These are phyloP conservation scores for Caenorhabditis sulstoni DNA, from an alignment of 2,888 invertebrate genomes.

Conservation along the genomic window DNA sequence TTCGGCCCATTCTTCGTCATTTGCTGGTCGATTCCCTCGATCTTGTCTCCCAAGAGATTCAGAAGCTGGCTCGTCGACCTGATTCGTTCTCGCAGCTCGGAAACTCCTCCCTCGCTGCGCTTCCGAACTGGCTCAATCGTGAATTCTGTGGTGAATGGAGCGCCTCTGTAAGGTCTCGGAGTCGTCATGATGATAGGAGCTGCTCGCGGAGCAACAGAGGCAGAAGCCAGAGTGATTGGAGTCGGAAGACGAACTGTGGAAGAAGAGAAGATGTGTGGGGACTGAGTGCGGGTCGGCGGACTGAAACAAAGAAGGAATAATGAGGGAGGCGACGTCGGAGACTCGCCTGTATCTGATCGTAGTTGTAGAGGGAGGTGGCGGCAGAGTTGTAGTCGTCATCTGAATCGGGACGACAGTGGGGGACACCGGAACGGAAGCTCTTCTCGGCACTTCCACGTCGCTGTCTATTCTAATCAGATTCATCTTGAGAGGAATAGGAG, in stretches of 20 bases:
- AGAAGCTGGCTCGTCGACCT: slow-evolving; percentile 38
- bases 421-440: no score
- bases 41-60: slow-evolving; percentile 44
- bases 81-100: slow-evolving; percentile 38
- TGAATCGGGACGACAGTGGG: slow-evolving; percentile 17
- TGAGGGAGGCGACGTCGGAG: not conserved
- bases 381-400: slow-evolving; percentile 22
- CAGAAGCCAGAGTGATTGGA: slow-evolving; percentile 13
- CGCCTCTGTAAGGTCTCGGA: slow-evolving; percentile 28
- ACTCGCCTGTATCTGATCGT: slow-evolving; percentile 23
- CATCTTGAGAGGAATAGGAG: not conserved
- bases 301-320: slow-evolving; percentile 10
- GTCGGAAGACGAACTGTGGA: slow-evolving; percentile 33
- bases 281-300: slow-evolving; percentile 1
- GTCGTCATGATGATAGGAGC: slow-evolving; percentile 30
- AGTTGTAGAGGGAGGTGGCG: not conserved
- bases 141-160: slow-evolving; percentile 30
- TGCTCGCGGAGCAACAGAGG: slow-evolving; percentile 10
- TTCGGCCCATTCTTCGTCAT: slow-evolving; percentile 25
- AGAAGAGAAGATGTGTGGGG: slow-evolving; percentile 40
- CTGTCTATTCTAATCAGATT: slow-evolving; percentile 31
- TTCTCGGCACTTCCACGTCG: slow-evolving; percentile 29
- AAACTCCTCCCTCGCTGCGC: slow-evolving; percentile 24
- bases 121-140: slow-evolving; percentile 38
- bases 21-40: slow-evolving; percentile 48